Evolutionary conservation across 2,888 invertebrate genomes (phyloP).

Genomic region (Syrphus vitripennis): DNA sequence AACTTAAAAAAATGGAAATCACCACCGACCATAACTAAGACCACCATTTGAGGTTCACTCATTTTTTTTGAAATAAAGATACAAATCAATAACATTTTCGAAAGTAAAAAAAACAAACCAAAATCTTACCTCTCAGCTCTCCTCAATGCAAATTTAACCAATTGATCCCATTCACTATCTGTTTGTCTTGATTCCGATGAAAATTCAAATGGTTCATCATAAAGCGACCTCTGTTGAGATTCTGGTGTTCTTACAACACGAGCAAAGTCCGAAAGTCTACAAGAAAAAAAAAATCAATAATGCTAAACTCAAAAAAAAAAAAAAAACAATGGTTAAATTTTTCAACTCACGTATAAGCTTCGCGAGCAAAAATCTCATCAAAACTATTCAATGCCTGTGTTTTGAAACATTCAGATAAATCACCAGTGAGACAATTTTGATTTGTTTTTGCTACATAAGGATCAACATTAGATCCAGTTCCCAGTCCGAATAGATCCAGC

Average conservation of each 20-base stretch:
- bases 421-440: conserved; percentile 88
- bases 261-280: conserved; percentile 87
- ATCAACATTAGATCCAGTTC: conserved; percentile 87
- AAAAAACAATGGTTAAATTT: background rate
- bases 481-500: conserved; percentile 90
- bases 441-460: conserved; percentile 90
- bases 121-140: conserved; percentile 86
- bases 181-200: conserved; percentile 87
- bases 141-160: conserved; percentile 89
- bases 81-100: background rate
- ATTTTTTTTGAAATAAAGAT: no score
- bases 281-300: conserved; percentile 68
- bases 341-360: conserved; percentile 81
- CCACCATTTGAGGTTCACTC: no score
- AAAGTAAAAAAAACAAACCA: background rate
- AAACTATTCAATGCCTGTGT: conserved; percentile 89
- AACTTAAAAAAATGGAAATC: no score
- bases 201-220: conserved; percentile 88
- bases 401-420: conserved; percentile 93
- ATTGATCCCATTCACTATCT: conserved; percentile 91
- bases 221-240: conserved; percentile 86
- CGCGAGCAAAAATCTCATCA: conserved; percentile 89
- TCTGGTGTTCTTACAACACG: conserved; percentile 87
- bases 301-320: background rate
- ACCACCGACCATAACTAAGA: no score